A percentile compares a stretch with the other conserved stretches of the same genome.
phyloP scores from a whole-genome alignment of 23 tunicate genomes.

The Styela plicata region DNA sequence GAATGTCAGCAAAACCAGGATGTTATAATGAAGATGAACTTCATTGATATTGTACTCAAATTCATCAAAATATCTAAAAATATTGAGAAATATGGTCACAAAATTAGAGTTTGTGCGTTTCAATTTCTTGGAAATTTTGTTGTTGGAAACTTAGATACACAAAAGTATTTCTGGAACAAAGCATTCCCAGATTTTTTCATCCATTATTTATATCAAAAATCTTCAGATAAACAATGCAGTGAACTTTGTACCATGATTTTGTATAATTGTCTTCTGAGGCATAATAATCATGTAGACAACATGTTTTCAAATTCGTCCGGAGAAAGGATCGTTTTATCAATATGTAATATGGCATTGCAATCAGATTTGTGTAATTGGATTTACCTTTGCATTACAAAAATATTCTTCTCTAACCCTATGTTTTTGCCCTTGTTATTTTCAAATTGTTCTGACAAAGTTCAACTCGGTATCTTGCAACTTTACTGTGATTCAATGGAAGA shows the following conservation, averaged over 20 bases:
- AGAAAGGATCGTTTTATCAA: background rate
- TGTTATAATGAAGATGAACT: background rate
- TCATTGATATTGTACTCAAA: background rate
- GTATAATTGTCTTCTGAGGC: conserved; percentile 12
- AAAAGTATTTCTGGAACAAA: conserved; percentile 1
- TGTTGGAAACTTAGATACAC: conserved; percentile 9
- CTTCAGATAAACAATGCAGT: background rate
- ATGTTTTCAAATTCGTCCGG: background rate
- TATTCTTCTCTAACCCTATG: background rate
- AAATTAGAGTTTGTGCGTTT: background rate
- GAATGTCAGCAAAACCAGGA: conserved; percentile 2
- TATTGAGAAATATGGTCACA: background rate
- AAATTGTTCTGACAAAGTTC: background rate
- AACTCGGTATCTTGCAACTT: background rate
- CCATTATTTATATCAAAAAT: background rate
- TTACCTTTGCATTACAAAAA: background rate
- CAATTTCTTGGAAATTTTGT: conserved; percentile 26
- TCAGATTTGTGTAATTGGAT: background rate
- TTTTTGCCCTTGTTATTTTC: conserved; percentile 16
- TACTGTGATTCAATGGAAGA: conserved; percentile 12
- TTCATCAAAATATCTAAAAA: background rate
- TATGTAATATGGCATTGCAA: background rate
- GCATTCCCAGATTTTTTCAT: background rate
- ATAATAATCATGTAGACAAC: background rate
- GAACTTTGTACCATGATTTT: conserved; percentile 15